Conservation (phyloP, 2,113 vertebrate species). For the Heliornis fulica region DNA sequence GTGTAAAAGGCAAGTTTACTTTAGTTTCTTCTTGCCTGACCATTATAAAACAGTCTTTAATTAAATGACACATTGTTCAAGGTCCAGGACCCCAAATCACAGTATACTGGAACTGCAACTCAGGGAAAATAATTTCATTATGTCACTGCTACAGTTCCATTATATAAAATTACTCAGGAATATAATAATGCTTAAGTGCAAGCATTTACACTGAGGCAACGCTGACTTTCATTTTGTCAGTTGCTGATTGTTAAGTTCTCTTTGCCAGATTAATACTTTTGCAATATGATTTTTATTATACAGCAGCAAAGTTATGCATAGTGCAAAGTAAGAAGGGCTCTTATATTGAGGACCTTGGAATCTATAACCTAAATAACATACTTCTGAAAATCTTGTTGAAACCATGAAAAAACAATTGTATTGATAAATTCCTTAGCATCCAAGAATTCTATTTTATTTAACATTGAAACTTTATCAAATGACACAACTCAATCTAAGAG, state of each 20-base stretch:
- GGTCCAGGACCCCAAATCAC: background rate
- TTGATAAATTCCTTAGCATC: background rate
- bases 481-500: background rate
- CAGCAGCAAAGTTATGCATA: background rate
- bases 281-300: background rate
- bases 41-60: background rate
- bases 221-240: background rate
- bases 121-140: background rate
- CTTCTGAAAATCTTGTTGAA: background rate
- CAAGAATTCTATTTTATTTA: background rate
- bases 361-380: background rate
- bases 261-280: background rate
- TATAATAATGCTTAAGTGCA: background rate
- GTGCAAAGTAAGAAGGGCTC: background rate
- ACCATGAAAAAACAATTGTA: background rate
- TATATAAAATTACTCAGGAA: background rate
- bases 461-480: background rate
- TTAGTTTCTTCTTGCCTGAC: background rate
- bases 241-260: background rate
- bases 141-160: background rate
- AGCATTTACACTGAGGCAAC: rapidly evolving
- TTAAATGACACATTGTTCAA: background rate
- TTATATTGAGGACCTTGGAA: background rate
- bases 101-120: background rate
- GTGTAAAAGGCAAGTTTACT: background rate